phyloP scores from a whole-genome alignment of 2,797 vertebrate species.

The Octomys mimax region DNA sequence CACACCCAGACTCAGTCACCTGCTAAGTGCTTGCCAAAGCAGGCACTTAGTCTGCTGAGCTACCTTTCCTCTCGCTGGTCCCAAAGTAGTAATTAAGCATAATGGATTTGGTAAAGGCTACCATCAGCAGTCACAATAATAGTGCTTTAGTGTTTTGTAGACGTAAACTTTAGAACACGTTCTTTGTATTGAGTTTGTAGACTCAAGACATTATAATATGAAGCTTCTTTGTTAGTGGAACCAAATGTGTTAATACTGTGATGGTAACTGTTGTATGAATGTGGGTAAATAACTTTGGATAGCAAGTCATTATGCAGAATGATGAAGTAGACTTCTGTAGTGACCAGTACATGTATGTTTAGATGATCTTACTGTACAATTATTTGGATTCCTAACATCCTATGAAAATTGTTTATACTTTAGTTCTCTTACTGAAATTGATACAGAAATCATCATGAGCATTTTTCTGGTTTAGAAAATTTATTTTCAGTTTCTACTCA shows the following conservation, averaged over 20 bases:
- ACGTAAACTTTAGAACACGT: conserved; percentile 3
- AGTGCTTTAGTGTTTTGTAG: conserved; percentile 34
- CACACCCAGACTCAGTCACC: too few relatives aligned
- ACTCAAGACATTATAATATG: background rate
- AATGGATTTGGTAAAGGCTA: conserved; percentile 26
- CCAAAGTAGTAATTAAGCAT: conserved; percentile 46
- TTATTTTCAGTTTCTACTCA: background rate
- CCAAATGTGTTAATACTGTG: conserved; percentile 18
- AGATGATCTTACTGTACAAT: background rate
- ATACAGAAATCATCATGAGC: background rate
- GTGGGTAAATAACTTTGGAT: background rate
- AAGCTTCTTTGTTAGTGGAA: conserved; percentile 46
- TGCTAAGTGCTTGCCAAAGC: too few relatives aligned
- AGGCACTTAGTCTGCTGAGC: too few relatives aligned
- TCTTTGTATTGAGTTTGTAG: conserved; percentile 41
- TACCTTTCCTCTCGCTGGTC: too few relatives aligned
- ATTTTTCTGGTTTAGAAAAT: background rate
- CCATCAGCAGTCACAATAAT: background rate
- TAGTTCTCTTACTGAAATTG: background rate
- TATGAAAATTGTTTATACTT: background rate
- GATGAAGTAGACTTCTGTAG: background rate
- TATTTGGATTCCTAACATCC: background rate
- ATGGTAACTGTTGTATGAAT: background rate
- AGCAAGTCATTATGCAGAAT: background rate
- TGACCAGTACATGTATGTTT: background rate